Percentiles rank a stretch among this genome's conserved stretches.
Evolutionary conservation across 1,140 invertebrate species (phyloP).

Genomic region (Aphelinus atriplicis): DNA sequence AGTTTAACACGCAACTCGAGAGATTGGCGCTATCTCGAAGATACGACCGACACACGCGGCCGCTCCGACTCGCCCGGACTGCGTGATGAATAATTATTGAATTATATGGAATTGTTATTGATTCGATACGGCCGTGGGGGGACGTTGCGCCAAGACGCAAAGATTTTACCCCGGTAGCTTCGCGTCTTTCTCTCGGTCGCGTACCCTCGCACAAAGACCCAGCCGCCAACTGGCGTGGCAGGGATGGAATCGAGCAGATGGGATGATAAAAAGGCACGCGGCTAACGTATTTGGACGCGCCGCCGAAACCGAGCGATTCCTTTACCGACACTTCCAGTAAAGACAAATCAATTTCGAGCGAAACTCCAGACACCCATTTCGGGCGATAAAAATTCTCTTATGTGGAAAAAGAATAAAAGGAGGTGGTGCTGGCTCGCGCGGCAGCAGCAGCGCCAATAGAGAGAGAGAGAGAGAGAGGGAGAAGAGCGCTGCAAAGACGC

Average conservation of each 20-base stretch:
- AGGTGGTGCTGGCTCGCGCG: background rate
- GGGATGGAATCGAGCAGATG: too few species aligned
- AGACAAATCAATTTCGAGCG: conserved; percentile 39
- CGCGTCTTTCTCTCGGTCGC: too few species aligned
- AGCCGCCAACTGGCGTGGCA: too few species aligned
- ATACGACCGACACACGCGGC: background rate
- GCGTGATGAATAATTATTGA: too few species aligned
- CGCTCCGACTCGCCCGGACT: background rate
- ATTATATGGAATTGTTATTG: too few species aligned
- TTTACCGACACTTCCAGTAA: conserved; percentile 33
- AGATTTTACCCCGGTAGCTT: too few species aligned
- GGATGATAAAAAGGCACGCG: too few species aligned
- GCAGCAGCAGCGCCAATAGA: background rate
- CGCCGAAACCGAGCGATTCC: conserved; percentile 14
- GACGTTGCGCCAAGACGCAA: too few species aligned
- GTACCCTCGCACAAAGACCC: too few species aligned
- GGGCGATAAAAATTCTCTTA: conserved; percentile 41
- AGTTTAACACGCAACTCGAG: background rate
- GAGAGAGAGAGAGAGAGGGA: conserved; percentile 12
- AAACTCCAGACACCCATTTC: conserved; percentile 14
- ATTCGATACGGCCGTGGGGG: too few species aligned
- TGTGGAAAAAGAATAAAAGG: conserved; percentile 24
- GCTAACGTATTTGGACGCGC: too few species aligned
- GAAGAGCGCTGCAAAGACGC: conserved; percentile 34
- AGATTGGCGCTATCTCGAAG: conserved; percentile 6